These are phyloP conservation scores for Knipowitschia caucasica DNA, from an alignment of 2,797 vertebrate genomes.

Conservation along the genomic window DNA sequence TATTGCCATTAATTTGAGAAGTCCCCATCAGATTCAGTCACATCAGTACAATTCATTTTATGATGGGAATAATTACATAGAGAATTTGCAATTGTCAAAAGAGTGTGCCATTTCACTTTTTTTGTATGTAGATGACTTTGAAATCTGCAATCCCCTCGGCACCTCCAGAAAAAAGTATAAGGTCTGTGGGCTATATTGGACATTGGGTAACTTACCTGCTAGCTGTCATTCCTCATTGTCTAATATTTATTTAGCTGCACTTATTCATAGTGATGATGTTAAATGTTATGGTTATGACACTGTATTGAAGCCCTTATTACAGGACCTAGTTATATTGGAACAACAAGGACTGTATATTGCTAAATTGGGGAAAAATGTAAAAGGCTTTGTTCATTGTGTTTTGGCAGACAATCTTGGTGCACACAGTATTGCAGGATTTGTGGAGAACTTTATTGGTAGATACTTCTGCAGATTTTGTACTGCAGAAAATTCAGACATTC, in stretches of 20 bases:
- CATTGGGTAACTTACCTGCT: slow-evolving; percentile 17
- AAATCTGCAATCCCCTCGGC: neutral
- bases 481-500: neutral
- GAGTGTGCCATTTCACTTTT: neutral
- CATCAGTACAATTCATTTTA: slow-evolving; percentile 2
- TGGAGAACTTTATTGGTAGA: neutral
- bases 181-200: slow-evolving; percentile 25
- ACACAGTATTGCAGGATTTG: neutral
- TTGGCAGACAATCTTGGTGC: slow-evolving; percentile 9
- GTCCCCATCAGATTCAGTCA: neutral
- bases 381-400: slow-evolving; percentile 5
- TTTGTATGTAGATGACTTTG: too few relatives aligned
- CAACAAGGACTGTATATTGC: slow-evolving; percentile 14
- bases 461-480: slow-evolving; percentile 2
- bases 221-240: slow-evolving; percentile 24
- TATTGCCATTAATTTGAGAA: slow-evolving; percentile 5
- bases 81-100: neutral
- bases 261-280: slow-evolving; percentile 18
- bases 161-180: slow-evolving; percentile 9
- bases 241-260: slow-evolving; percentile 16
- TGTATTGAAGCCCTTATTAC: slow-evolving; percentile 3
- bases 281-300: slow-evolving; percentile 13
- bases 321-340: slow-evolving; percentile 15
- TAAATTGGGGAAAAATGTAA: slow-evolving; percentile 10
- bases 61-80: slow-evolving; percentile 6